phyloP scores from a whole-genome alignment of 2,113 vertebrate genomes.

The Ciconia boyciana region DNA sequence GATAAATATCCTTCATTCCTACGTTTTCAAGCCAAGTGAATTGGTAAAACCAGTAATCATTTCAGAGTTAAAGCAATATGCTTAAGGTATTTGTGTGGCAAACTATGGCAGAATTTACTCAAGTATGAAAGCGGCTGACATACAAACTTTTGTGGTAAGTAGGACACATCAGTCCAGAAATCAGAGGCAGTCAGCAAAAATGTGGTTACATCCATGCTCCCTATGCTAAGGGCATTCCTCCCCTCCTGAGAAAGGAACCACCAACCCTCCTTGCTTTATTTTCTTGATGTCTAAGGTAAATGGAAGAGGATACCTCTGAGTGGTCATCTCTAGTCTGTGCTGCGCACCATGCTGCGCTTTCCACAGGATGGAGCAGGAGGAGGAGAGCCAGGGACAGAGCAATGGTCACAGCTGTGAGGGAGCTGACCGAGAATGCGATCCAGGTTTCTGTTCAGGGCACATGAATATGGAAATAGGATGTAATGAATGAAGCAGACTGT shows the following conservation, averaged over 20 bases:
- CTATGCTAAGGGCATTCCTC: neutral
- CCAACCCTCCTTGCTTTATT: neutral
- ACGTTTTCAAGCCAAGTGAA: neutral
- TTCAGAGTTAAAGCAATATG: neutral
- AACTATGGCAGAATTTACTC: neutral
- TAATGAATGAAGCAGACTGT: neutral
- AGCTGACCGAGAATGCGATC: neutral
- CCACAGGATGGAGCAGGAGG: neutral
- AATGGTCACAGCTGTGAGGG: accelerated
- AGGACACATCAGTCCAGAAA: neutral
- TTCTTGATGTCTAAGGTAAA: neutral
- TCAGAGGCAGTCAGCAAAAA: neutral
- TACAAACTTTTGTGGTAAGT: neutral
- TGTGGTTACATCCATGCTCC: accelerated
- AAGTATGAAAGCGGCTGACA: neutral
- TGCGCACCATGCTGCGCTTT: accelerated
- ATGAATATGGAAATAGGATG: neutral
- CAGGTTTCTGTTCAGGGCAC: neutral
- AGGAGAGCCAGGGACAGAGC: neutral
- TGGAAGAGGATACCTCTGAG: neutral
- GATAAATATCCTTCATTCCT: neutral
- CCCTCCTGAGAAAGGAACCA: neutral
- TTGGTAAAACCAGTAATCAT: neutral
- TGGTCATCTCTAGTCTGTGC: neutral
- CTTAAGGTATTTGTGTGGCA: neutral